These are phyloP conservation scores for Atherix ibis DNA, from an alignment of 2,888 invertebrate genomes.

Conservation along the genomic window DNA sequence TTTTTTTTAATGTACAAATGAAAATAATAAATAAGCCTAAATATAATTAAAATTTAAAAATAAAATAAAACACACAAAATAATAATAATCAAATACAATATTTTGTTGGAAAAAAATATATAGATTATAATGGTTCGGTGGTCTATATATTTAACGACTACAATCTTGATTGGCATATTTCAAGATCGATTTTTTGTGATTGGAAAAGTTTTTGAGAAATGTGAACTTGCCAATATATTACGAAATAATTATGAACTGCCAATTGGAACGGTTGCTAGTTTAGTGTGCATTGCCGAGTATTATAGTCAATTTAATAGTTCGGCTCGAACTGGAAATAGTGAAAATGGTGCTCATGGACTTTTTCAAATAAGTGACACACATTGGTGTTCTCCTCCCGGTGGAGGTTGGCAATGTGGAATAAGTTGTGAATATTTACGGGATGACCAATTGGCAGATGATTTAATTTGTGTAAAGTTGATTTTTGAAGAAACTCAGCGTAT, in stretches of 20 bases:
- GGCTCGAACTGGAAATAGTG: constrained; percentile 38
- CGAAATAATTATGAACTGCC: constrained; percentile 38
- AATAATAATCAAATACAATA: too few relatives aligned
- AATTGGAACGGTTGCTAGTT: constrained; percentile 39
- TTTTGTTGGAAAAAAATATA: too few relatives aligned
- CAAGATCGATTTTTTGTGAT: too few relatives aligned
- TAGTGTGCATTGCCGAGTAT: constrained; percentile 58
- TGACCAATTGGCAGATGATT: constrained; percentile 51
- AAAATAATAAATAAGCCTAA: too few relatives aligned
- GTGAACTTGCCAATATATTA: constrained; percentile 52
- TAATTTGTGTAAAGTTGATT: constrained; percentile 46
- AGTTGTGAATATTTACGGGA: constrained; percentile 45
- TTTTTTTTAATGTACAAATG: too few relatives aligned
- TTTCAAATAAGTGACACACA: constrained; percentile 56
- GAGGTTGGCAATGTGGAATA: constrained; percentile 43
- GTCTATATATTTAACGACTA: too few relatives aligned
- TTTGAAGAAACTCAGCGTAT: constrained; percentile 46
- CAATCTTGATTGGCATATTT: too few relatives aligned
- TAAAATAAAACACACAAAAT: too few relatives aligned
- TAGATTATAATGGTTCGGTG: too few relatives aligned
- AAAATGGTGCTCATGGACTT: constrained; percentile 46
- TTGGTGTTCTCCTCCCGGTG: constrained; percentile 43
- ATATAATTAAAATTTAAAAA: too few relatives aligned
- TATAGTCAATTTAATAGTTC: constrained; percentile 53
- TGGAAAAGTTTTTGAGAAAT: constrained; percentile 43